A percentile compares a stretch with the other conserved stretches of the same genome.
Conservation (phyloP, 2,888 invertebrate species). For the Agrochola lota region DNA sequence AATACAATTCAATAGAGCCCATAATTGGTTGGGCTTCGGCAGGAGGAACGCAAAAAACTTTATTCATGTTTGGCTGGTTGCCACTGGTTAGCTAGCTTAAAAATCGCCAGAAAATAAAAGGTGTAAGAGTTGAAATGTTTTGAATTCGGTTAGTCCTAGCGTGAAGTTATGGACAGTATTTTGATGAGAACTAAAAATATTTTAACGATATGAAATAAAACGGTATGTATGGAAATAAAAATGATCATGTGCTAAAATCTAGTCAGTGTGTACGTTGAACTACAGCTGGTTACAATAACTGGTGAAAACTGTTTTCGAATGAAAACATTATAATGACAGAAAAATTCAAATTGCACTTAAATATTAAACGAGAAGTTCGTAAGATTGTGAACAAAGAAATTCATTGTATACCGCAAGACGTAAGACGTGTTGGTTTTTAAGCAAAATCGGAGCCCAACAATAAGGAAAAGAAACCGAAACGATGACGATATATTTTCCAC, state of each 20-base stretch:
- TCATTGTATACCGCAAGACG: background rate
- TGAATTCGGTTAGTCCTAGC: conserved; percentile 77
- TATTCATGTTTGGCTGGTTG: conserved; percentile 81
- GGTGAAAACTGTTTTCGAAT: background rate
- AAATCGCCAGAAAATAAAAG: conserved; percentile 77
- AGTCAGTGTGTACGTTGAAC: background rate
- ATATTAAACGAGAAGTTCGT: background rate
- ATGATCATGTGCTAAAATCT: background rate
- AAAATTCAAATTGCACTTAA: background rate
- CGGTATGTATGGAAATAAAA: background rate
- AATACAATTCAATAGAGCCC: conserved; percentile 66
- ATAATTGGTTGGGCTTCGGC: conserved; percentile 54
- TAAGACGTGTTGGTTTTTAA: conserved; percentile 15
- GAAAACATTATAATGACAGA: background rate
- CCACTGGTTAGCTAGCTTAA: conserved; percentile 80
- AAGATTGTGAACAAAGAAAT: conserved; percentile 1
- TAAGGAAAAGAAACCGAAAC: conserved; percentile 12
- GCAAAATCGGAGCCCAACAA: conserved; percentile 1
- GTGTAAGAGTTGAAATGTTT: conserved; percentile 82
- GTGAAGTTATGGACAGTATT: conserved; percentile 37
- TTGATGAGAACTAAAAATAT: conserved; percentile 30
- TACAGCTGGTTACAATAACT: background rate
- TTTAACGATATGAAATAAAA: background rate
- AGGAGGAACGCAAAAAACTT: conserved; percentile 56
- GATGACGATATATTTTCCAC: conserved; percentile 16